Percentiles rank a stretch among this genome's conserved stretches.
These are phyloP conservation scores for Caenorhabditis doughertyi DNA, from an alignment of 2,888 invertebrate genomes.

Conservation along the genomic window DNA sequence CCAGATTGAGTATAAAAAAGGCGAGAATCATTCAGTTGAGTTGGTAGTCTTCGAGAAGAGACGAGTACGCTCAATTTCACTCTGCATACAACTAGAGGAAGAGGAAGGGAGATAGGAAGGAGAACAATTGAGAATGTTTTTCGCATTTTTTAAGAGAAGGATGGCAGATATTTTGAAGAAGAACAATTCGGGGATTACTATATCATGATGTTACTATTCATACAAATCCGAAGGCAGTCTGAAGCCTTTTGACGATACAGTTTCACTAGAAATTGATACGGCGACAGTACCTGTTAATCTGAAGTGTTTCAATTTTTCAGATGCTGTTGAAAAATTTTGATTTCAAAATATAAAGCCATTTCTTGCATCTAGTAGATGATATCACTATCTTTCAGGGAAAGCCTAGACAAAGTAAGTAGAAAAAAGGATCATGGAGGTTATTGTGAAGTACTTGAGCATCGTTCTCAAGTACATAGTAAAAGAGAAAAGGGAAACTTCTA, in stretches of 20 bases:
- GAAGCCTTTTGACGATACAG: too few species aligned
- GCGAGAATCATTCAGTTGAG: conserved; percentile 18
- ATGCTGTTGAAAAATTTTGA: too few species aligned
- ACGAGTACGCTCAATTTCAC: conserved; percentile 62
- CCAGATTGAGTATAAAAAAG: conserved; percentile 21
- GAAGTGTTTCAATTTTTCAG: too few species aligned
- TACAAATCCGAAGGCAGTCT: too few species aligned
- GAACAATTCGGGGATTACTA: background rate
- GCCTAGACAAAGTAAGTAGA: background rate
- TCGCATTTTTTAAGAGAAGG: conserved; percentile 20
- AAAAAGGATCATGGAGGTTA: background rate
- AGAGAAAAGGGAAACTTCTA: background rate
- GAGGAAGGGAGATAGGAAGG: background rate
- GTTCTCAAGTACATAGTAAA: conserved; percentile 39
- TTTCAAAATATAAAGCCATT: too few species aligned
- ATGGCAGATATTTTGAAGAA: conserved; percentile 2
- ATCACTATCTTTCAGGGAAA: background rate
- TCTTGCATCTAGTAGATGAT: too few species aligned
- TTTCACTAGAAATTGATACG: too few species aligned
- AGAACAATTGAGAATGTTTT: conserved; percentile 52
- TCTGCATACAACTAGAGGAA: conserved; percentile 22
- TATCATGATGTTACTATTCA: too few species aligned
- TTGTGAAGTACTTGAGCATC: conserved; percentile 30
- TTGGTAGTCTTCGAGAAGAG: conserved; percentile 9
- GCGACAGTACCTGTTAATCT: too few species aligned